Conservation (phyloP, 2,888 invertebrate species). For the Lucinisca nassula region DNA sequence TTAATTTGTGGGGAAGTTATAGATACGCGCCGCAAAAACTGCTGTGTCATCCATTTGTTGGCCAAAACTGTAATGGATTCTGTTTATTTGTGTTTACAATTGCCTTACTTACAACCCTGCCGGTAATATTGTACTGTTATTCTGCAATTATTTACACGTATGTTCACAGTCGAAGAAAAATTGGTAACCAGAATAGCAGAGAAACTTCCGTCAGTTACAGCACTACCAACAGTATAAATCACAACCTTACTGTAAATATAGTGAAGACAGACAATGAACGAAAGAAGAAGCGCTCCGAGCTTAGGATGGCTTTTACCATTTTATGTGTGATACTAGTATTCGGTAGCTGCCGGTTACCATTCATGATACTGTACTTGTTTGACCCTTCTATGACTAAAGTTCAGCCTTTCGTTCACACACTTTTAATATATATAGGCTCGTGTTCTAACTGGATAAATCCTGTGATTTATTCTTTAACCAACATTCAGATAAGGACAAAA, state of each 20-base stretch:
- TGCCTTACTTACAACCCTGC: conserved; percentile 57
- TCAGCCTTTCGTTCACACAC: conserved; percentile 53
- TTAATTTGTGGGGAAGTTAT: conserved; percentile 69
- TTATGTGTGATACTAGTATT: conserved; percentile 66
- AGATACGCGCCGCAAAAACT: conserved; percentile 68
- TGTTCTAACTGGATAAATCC: conserved; percentile 71
- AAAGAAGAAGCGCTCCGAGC: conserved; percentile 43
- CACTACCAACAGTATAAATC: conserved; percentile 11
- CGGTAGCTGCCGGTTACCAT: conserved; percentile 60
- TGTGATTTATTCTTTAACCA: conserved; percentile 65
- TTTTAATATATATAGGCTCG: conserved; percentile 63
- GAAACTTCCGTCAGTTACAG: conserved; percentile 10
- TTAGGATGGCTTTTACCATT: conserved; percentile 66
- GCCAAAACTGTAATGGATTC: conserved; percentile 57
- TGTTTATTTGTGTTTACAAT: conserved; percentile 63
- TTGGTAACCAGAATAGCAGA: conserved; percentile 8
- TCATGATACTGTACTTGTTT: conserved; percentile 60
- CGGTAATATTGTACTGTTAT: conserved; percentile 66
- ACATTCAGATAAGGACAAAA: conserved; percentile 48
- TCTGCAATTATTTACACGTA: conserved; percentile 61
- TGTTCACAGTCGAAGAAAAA: conserved; percentile 55
- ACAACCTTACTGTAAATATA: background rate
- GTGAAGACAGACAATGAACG: conserved; percentile 50
- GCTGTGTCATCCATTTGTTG: conserved; percentile 70
- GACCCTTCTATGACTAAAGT: conserved; percentile 65